phyloP scores from a whole-genome alignment of 2,113 vertebrate genomes.

The Typhlomys cinereus region DNA sequence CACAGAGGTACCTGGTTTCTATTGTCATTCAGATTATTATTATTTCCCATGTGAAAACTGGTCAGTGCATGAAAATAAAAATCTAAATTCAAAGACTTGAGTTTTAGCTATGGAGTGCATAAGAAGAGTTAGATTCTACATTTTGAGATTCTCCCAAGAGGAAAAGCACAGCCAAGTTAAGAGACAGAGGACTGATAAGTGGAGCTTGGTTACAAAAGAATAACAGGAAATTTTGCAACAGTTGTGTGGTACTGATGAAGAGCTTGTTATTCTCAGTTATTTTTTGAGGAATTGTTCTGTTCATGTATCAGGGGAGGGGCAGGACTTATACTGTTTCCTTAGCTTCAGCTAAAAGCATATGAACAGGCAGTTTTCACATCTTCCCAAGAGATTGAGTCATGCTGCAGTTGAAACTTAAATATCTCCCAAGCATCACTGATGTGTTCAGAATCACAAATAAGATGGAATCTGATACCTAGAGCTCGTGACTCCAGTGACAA shows the following conservation, averaged over 20 bases:
- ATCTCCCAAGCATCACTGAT: background rate
- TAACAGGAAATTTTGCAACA: background rate
- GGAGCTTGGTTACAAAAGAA: background rate
- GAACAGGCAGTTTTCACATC: background rate
- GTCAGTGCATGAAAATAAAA: background rate
- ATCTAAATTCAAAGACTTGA: background rate
- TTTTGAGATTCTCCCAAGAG: background rate
- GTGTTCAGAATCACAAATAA: background rate
- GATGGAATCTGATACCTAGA: background rate
- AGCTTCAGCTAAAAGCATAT: background rate
- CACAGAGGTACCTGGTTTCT: background rate
- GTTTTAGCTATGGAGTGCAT: background rate
- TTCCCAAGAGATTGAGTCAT: background rate
- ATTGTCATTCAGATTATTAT: background rate
- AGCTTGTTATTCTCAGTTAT: background rate
- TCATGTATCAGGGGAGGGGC: background rate
- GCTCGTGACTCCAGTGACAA: background rate
- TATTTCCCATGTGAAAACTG: background rate
- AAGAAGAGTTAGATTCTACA: background rate
- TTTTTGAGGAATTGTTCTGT: background rate
- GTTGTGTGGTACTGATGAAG: fast-evolving
- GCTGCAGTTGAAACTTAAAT: background rate
- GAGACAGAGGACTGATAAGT: background rate
- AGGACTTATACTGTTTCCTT: background rate
- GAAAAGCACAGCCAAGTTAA: background rate